These are phyloP conservation scores for Eucera pruinosa DNA, from an alignment of 2,888 invertebrate species.

Conservation along the genomic window DNA sequence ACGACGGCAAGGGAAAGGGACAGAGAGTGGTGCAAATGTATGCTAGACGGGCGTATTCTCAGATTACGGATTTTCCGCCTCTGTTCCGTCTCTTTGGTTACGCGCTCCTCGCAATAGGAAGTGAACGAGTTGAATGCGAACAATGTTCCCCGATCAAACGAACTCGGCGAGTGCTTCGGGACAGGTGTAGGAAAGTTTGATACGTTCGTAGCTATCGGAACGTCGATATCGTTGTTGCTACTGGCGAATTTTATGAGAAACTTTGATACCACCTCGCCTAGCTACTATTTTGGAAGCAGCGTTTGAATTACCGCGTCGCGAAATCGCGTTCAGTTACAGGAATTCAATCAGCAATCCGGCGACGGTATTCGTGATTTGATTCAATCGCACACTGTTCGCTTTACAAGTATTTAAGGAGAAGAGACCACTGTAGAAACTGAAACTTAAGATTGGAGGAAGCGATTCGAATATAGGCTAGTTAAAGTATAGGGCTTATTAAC, in stretches of 20 bases:
- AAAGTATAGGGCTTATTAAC: too few species aligned
- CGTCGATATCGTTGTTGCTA: neutral
- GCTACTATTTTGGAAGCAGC: neutral
- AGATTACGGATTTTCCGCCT: neutral
- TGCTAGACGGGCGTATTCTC: neutral
- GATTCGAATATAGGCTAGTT: too few species aligned
- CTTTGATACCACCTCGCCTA: too few species aligned
- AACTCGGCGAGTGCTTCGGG: neutral
- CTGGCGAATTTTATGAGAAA: neutral
- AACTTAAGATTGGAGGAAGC: too few species aligned
- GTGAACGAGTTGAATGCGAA: neutral
- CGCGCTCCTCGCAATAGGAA: neutral
- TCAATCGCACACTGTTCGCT: too few species aligned
- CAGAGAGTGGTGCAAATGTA: neutral
- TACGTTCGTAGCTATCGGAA: neutral
- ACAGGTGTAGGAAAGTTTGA: neutral
- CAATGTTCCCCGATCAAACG: neutral
- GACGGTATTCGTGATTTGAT: too few species aligned
- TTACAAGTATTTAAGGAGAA: too few species aligned
- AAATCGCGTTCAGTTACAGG: too few species aligned
- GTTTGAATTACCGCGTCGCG: neutral
- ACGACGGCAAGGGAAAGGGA: neutral
- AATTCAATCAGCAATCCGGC: too few species aligned
- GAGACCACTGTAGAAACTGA: too few species aligned
- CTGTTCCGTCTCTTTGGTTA: neutral